A percentile compares a stretch with the other conserved stretches of the same genome.
Evolutionary conservation across 2,888 invertebrate genomes (phyloP).

Genomic region (Cantharis nigra): DNA sequence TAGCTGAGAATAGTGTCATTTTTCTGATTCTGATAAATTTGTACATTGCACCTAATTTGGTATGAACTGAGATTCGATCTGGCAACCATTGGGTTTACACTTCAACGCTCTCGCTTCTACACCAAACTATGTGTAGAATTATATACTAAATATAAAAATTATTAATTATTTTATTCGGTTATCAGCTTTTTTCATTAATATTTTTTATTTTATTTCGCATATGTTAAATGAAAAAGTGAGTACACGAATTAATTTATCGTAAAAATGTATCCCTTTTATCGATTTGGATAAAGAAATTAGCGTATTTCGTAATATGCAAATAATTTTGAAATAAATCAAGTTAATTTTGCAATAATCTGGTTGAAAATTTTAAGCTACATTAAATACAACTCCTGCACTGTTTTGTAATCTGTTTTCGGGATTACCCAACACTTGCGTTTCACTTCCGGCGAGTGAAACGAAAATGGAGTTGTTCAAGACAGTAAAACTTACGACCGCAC

Average conservation of each 20-base stretch:
- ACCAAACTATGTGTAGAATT: no score
- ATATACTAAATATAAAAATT: neutral
- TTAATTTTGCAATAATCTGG: neutral
- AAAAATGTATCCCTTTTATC: neutral
- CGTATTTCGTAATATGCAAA: neutral
- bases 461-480: neutral
- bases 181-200: neutral
- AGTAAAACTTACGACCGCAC: neutral
- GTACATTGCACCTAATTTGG: no score
- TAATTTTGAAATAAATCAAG: neutral
- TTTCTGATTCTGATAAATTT: no score
- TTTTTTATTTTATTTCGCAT: neutral
- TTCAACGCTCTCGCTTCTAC: no score
- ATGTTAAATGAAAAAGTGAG: neutral
- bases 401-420: conserved; percentile 7
- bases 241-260: neutral
- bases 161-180: neutral
- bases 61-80: no score
- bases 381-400: conserved; percentile 4
- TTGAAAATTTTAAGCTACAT: neutral
- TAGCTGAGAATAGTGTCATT: no score
- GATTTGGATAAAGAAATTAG: neutral
- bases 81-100: no score
- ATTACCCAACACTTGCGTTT: conserved; percentile 7
- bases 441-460: conserved; percentile 11